These are phyloP conservation scores for Onychostruthus taczanowskii DNA, from an alignment of 2,113 vertebrate species.

Conservation along the genomic window DNA sequence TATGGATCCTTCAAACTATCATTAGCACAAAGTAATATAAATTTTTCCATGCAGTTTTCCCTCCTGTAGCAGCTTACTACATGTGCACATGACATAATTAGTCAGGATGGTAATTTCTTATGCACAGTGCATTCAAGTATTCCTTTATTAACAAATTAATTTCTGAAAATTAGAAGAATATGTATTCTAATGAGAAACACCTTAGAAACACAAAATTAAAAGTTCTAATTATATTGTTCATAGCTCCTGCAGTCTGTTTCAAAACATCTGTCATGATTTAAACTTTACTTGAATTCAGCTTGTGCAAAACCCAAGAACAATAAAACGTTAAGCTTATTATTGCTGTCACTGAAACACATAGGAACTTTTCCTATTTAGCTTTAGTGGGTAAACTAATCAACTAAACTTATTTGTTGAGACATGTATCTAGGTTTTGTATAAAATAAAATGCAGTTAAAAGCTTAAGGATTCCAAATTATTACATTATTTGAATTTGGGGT, in stretches of 20 bases:
- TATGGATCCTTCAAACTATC: neutral
- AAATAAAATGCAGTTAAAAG: neutral
- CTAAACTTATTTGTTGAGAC: neutral
- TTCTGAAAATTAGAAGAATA: neutral
- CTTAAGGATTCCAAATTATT: neutral
- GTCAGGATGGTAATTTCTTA: neutral
- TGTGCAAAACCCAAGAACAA: neutral
- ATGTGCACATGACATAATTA: neutral
- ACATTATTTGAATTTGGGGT: neutral
- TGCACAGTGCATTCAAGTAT: neutral
- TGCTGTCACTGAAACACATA: neutral
- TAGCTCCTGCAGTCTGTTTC: neutral
- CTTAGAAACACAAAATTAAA: neutral
- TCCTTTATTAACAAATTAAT: neutral
- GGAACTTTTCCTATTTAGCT: neutral
- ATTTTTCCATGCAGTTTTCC: neutral
- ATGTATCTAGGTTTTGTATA: neutral
- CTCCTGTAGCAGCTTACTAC: neutral
- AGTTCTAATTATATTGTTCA: neutral
- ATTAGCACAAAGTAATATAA: neutral
- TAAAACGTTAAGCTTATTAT: neutral
- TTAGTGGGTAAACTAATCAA: neutral
- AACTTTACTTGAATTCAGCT: neutral
- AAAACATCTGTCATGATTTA: conserved; percentile 23
- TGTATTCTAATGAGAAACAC: neutral